These are phyloP conservation scores for Xyrauchen texanus DNA, from an alignment of 2,113 vertebrate species.

Conservation along the genomic window DNA sequence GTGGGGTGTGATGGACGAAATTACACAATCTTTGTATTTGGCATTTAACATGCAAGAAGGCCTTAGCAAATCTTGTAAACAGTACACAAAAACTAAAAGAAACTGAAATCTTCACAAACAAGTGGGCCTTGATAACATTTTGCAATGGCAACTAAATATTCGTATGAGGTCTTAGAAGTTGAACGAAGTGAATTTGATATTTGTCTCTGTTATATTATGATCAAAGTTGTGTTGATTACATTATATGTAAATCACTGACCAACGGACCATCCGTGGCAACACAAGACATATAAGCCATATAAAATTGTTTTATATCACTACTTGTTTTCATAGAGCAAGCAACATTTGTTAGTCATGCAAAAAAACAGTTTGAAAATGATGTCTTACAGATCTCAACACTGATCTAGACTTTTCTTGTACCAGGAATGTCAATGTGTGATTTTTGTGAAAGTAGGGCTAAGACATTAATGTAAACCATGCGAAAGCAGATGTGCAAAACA, in stretches of 20 bases:
- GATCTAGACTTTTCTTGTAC: not conserved
- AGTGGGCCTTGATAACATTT: not conserved
- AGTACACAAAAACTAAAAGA: not conserved
- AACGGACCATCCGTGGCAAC: conserved; percentile 2
- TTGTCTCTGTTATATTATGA: too few species aligned
- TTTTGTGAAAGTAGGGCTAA: not conserved
- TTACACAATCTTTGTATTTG: too few species aligned
- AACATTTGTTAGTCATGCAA: conserved; percentile 16
- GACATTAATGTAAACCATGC: conserved; percentile 21
- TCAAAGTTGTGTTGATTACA: not conserved
- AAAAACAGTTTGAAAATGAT: not conserved
- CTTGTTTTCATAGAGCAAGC: not conserved
- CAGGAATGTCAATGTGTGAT: not conserved
- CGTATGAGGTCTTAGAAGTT: too few species aligned
- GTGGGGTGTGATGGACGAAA: too few species aligned
- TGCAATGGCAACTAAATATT: too few species aligned
- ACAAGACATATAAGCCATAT: not conserved
- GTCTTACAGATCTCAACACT: not conserved
- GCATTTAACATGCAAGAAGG: too few species aligned
- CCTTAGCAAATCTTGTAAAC: not conserved
- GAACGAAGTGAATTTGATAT: too few species aligned
- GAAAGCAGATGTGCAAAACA: conserved; percentile 51
- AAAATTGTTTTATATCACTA: not conserved
- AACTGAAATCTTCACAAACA: not conserved
- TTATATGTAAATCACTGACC: not conserved